These are phyloP conservation scores for Paracyclopina nana DNA, from an alignment of 1,140 invertebrate genomes.

Conservation along the genomic window DNA sequence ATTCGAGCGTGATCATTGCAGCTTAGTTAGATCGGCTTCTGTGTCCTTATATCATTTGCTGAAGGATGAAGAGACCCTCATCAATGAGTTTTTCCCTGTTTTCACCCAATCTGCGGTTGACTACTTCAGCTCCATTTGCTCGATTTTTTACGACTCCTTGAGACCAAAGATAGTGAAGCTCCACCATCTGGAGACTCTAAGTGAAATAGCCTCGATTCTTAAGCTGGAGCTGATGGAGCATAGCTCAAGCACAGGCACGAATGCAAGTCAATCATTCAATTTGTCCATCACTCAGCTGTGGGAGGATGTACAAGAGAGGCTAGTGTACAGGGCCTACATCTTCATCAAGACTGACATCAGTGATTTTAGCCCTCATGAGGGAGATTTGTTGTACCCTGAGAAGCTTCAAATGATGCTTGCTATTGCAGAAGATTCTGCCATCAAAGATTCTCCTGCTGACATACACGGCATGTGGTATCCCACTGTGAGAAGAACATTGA, in stretches of 20 bases:
- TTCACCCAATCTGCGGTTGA: slow-evolving; percentile 40
- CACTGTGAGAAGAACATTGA: slow-evolving; percentile 74
- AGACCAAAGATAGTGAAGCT: slow-evolving; percentile 91
- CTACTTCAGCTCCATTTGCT: slow-evolving; percentile 2
- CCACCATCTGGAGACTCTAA: slow-evolving; percentile 88
- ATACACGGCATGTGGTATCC: slow-evolving; percentile 99
- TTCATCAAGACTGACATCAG: slow-evolving; percentile 81
- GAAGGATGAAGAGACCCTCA: slow-evolving; percentile 73
- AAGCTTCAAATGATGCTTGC: slow-evolving; percentile 90
- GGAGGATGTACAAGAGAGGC: slow-evolving; percentile 85
- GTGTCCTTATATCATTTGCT: slow-evolving; percentile 73
- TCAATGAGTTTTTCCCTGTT: slow-evolving; percentile 56
- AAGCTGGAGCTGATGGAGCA: slow-evolving; percentile 24
- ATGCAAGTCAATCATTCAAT: slow-evolving; percentile 6
- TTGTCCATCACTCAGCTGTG: slow-evolving; percentile 59
- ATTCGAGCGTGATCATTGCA: slow-evolving; percentile 63
- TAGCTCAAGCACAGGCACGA: slow-evolving; percentile 21
- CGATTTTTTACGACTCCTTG: slow-evolving; percentile 63
- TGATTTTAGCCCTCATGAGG: slow-evolving; percentile 51
- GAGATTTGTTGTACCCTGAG: slow-evolving; percentile 91
- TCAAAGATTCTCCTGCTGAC: slow-evolving; percentile 57
- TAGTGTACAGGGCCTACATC: slow-evolving; percentile 86
- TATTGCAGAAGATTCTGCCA: slow-evolving; percentile 21
- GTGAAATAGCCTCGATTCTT: slow-evolving; percentile 85
- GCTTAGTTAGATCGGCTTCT: slow-evolving; percentile 62